These are phyloP conservation scores for Idaea aversata DNA, from an alignment of 2,888 invertebrate species.

Conservation along the genomic window DNA sequence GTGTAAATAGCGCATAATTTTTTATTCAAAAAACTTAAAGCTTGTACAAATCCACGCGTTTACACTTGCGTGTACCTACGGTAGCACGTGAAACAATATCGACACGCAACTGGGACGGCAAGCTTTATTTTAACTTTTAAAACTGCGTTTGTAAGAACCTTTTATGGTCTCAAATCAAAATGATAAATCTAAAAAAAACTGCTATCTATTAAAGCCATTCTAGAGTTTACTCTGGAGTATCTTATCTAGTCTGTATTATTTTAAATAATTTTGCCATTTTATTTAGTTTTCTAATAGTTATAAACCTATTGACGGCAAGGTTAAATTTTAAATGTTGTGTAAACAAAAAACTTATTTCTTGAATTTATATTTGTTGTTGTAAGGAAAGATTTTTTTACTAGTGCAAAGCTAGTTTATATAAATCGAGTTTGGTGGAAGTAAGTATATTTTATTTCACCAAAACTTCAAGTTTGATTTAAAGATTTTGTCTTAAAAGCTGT, in stretches of 20 bases:
- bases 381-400: neutral
- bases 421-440: neutral
- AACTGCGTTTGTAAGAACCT: constrained; percentile 15
- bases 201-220: neutral
- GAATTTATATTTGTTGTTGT: neutral
- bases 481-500: neutral
- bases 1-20: neutral
- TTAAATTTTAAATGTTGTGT: neutral
- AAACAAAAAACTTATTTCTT: neutral
- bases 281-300: neutral
- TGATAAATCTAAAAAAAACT: neutral
- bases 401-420: neutral
- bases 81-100: constrained; percentile 6
- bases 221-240: neutral
- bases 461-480: neutral
- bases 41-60: neutral
- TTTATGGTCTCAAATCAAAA: neutral
- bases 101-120: constrained; percentile 25
- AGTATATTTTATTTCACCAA: neutral
- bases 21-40: neutral
- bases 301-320: neutral
- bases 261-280: neutral
- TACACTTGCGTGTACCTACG: constrained; percentile 3
- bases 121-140: constrained; percentile 22
- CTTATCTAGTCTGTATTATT: neutral